Evolutionary conservation across 1,140 invertebrate species (phyloP).

Genomic region (Plodia interpunctella): DNA sequence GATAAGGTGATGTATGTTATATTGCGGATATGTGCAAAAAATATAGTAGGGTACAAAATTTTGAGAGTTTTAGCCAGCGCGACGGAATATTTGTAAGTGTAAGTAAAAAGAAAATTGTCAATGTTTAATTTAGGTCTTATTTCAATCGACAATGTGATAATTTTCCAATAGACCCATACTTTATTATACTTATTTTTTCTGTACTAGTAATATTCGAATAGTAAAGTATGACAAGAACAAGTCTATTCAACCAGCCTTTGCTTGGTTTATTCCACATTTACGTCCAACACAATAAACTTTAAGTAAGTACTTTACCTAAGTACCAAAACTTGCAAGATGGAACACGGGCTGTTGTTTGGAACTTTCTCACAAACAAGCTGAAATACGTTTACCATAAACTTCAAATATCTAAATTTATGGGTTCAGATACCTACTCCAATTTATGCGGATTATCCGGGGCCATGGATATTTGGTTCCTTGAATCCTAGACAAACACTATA

Average conservation of each 20-base stretch:
- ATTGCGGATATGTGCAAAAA: too few relatives aligned
- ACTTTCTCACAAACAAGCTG: conserved; percentile 1
- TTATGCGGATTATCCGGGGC: not conserved
- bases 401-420: conserved; percentile 7
- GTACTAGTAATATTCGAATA: too few relatives aligned
- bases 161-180: too few relatives aligned
- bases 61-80: too few relatives aligned
- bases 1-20: too few relatives aligned
- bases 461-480: not conserved
- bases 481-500: not conserved
- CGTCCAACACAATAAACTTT: not conserved
- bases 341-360: not conserved
- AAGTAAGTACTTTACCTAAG: not conserved
- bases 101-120: too few relatives aligned
- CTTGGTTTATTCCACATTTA: not conserved
- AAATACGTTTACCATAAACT: conserved; percentile 4
- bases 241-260: not conserved
- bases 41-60: too few relatives aligned
- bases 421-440: conserved; percentile 12
- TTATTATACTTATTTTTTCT: too few relatives aligned
- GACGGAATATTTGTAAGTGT: too few relatives aligned
- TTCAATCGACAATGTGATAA: too few relatives aligned
- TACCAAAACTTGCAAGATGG: not conserved
- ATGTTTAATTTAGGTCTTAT: too few relatives aligned
- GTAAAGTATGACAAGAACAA: too few relatives aligned